Conservation (phyloP, 2,113 vertebrate species). For the Otolemur garnettii region DNA sequence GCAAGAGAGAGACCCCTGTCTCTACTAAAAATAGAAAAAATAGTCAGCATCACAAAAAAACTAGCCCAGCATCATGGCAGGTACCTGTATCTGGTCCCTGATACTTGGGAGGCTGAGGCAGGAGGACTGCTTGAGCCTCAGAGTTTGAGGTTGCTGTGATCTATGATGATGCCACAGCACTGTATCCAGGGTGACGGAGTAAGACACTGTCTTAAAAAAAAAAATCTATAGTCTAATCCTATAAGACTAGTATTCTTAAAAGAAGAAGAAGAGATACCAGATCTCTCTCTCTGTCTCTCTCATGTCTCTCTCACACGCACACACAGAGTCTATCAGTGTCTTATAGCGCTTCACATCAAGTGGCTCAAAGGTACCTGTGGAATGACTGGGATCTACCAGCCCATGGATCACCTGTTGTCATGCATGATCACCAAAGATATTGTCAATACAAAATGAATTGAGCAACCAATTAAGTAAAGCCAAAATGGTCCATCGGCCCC, state of each 20-base stretch:
- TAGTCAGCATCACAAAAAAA: no score
- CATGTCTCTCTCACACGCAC: rapidly evolving
- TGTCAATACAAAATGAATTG: neutral
- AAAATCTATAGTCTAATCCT: neutral
- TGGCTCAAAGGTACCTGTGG: neutral
- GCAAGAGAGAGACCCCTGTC: no score
- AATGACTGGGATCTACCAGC: neutral
- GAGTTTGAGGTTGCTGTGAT: no score
- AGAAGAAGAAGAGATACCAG: neutral
- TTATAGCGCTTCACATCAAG: neutral
- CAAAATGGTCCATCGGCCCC: neutral
- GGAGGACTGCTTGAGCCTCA: no score
- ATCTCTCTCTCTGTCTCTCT: neutral
- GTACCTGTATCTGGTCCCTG: no score
- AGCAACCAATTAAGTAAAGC: neutral
- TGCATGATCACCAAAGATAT: neutral
- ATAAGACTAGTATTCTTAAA: neutral
- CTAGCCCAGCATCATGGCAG: no score
- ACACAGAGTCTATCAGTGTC: neutral
- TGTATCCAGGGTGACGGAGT: no score
- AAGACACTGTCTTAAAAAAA: no score
- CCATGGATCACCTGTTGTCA: neutral
- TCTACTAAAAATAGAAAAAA: no score
- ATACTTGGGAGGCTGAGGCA: no score
- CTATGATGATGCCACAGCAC: no score